Conservation (phyloP, 1,140 invertebrate species). For the Pseudomyrmex cubaensis region DNA sequence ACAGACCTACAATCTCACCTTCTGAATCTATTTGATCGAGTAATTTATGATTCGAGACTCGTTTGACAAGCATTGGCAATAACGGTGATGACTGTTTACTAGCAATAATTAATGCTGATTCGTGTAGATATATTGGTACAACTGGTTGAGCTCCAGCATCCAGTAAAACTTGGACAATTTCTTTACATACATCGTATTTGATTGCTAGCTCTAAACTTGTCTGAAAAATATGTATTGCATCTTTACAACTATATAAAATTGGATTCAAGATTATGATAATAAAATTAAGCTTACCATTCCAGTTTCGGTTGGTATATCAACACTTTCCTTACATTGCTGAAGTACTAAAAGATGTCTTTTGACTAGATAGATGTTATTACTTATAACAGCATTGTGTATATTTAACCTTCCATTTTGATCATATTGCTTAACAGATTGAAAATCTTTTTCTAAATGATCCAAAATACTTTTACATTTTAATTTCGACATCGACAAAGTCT, state of each 20-base stretch:
- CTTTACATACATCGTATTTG: conserved; percentile 45
- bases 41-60: conserved; percentile 40
- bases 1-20: conserved; percentile 60
- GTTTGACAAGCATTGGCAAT: conserved; percentile 59
- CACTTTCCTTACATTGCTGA: conserved; percentile 59
- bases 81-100: conserved; percentile 71
- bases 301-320: conserved; percentile 69
- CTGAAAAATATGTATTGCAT: conserved; percentile 63
- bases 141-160: conserved; percentile 73
- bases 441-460: conserved; percentile 69
- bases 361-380: conserved; percentile 62
- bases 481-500: conserved; percentile 47
- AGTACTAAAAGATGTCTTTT: conserved; percentile 73
- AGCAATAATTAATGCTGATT: conserved; percentile 76
- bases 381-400: conserved; percentile 76
- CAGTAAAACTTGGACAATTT: conserved; percentile 72
- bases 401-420: conserved; percentile 74
- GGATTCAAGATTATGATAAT: conserved; percentile 24
- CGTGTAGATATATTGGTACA: conserved; percentile 51
- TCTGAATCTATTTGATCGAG: conserved; percentile 49
- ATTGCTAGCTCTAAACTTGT: conserved; percentile 78
- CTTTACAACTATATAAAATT: conserved; percentile 18
- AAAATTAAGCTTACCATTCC: conserved; percentile 67
- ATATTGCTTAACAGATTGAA: conserved; percentile 48
- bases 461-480: conserved; percentile 49